Evolutionary conservation across 2,797 vertebrate genomes (phyloP).

Genomic region (Enteromius mattozi): DNA sequence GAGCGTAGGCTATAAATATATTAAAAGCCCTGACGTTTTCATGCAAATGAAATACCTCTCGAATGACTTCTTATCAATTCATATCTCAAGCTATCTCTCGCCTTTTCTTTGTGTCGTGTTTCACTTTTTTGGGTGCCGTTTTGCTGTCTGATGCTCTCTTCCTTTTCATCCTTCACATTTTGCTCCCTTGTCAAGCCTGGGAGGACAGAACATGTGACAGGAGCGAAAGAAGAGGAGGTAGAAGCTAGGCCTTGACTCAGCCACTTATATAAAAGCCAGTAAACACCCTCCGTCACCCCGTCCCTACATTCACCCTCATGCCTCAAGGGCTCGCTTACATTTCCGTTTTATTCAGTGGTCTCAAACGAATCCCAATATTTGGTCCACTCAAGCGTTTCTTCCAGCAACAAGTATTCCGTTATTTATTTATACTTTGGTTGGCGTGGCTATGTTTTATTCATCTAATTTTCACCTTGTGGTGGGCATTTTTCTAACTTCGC

Average conservation of each 20-base stretch:
- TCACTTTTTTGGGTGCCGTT: neutral
- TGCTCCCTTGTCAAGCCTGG: conserved; percentile 45
- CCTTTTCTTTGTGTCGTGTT: conserved; percentile 7
- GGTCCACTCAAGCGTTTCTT: conserved; percentile 59
- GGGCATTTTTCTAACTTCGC: conserved; percentile 55
- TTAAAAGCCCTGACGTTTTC: conserved; percentile 47
- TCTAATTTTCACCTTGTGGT: conserved; percentile 56
- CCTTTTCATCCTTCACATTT: conserved; percentile 5
- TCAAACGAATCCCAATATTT: conserved; percentile 59
- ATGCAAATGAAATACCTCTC: conserved; percentile 45
- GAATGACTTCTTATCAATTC: conserved; percentile 43
- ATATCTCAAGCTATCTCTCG: conserved; percentile 19
- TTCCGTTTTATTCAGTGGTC: conserved; percentile 63
- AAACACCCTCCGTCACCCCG: conserved; percentile 54
- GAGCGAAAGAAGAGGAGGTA: conserved; percentile 38
- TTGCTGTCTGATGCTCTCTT: conserved; percentile 22
- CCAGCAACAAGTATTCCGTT: conserved; percentile 60
- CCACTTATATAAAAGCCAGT: conserved; percentile 65
- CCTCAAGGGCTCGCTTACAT: conserved; percentile 59
- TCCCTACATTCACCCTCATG: conserved; percentile 14
- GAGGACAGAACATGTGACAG: conserved; percentile 63
- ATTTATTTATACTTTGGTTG: conserved; percentile 69
- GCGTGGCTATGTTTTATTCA: conserved; percentile 53
- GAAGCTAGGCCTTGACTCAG: conserved; percentile 57
- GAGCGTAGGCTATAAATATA: conserved; percentile 40